Percentiles rank a stretch among this genome's conserved stretches.
phyloP scores from a whole-genome alignment of 2,797 vertebrate species.

The Trachops cirrhosus region DNA sequence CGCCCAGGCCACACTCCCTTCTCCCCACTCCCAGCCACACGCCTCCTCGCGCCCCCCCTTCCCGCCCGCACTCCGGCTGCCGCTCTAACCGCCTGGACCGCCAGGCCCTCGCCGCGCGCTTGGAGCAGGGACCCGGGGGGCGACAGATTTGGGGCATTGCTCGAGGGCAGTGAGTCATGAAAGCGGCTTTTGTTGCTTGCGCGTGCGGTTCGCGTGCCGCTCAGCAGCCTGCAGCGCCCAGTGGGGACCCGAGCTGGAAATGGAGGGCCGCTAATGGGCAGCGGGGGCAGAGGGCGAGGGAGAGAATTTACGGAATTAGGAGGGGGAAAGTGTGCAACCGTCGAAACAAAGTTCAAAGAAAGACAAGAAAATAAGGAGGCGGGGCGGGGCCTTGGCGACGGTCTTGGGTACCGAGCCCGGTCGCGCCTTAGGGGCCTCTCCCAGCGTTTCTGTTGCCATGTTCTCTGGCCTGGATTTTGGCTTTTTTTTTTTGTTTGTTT shows the following conservation, averaged over 20 bases:
- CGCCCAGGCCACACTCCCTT: not conserved
- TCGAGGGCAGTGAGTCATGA: slow-evolving; percentile 81
- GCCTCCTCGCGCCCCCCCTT: not conserved
- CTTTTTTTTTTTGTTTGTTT: too few relatives aligned
- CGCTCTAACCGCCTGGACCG: slow-evolving; percentile 41
- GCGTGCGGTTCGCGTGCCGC: slow-evolving; percentile 89
- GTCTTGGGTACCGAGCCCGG: not conserved
- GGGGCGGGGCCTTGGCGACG: not conserved
- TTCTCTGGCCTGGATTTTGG: not conserved
- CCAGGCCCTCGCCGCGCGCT: slow-evolving; percentile 39
- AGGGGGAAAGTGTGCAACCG: not conserved
- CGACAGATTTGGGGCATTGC: slow-evolving; percentile 82
- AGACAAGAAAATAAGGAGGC: not conserved
- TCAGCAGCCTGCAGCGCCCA: slow-evolving; percentile 71
- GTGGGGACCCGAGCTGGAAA: slow-evolving; percentile 38
- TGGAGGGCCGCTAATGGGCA: not conserved
- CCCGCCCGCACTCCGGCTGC: not conserved
- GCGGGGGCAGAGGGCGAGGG: not conserved
- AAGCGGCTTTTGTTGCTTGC: slow-evolving; percentile 85
- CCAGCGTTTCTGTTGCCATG: accelerated
- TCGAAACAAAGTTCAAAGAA: not conserved
- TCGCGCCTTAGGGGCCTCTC: not conserved
- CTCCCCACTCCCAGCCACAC: not conserved
- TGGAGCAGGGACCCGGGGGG: slow-evolving; percentile 53
- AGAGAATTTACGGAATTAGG: not conserved